A percentile compares a stretch with the other conserved stretches of the same genome.
Conservation (phyloP, 1,140 invertebrate genomes). For the Lepidurus couesii region DNA sequence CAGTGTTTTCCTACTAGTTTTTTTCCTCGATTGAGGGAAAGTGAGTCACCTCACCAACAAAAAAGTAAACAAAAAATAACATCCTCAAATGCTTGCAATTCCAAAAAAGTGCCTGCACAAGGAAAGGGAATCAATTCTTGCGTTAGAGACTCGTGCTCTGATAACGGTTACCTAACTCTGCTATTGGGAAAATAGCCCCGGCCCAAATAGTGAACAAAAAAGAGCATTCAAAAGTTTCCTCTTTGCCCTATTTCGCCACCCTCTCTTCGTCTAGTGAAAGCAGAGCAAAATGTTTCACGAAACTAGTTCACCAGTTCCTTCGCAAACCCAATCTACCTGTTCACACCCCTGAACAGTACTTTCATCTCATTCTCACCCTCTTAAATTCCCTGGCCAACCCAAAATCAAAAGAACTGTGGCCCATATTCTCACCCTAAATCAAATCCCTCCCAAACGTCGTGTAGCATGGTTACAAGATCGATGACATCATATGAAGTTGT, state of each 20-base stretch:
- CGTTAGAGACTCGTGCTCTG: slow-evolving; percentile 7
- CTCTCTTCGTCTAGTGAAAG: slow-evolving; percentile 14
- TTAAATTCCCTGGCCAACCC: background rate
- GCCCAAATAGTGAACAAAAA: slow-evolving; percentile 1
- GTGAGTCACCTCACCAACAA: background rate
- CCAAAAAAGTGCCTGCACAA: background rate
- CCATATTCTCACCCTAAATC: slow-evolving; percentile 14
- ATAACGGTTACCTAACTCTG: slow-evolving; percentile 9
- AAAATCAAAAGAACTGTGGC: background rate
- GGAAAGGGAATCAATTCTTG: slow-evolving; percentile 3
- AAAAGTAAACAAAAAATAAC: background rate
- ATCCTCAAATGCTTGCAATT: background rate
- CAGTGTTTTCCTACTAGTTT: too few relatives aligned
- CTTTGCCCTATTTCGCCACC: slow-evolving; percentile 13
- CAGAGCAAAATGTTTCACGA: background rate
- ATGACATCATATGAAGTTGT: slow-evolving; percentile 3
- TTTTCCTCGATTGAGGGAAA: background rate
- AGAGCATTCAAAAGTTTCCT: slow-evolving; percentile 19
- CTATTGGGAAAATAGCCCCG: background rate
- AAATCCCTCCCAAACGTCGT: background rate
- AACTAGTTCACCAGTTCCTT: slow-evolving; percentile 16
- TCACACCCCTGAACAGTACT: background rate
- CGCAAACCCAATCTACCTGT: background rate
- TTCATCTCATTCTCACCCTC: slow-evolving; percentile 17
- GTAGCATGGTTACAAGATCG: background rate